Evolutionary conservation across 2,888 invertebrate genomes (phyloP).

Genomic region (Pilophorus perplexus): DNA sequence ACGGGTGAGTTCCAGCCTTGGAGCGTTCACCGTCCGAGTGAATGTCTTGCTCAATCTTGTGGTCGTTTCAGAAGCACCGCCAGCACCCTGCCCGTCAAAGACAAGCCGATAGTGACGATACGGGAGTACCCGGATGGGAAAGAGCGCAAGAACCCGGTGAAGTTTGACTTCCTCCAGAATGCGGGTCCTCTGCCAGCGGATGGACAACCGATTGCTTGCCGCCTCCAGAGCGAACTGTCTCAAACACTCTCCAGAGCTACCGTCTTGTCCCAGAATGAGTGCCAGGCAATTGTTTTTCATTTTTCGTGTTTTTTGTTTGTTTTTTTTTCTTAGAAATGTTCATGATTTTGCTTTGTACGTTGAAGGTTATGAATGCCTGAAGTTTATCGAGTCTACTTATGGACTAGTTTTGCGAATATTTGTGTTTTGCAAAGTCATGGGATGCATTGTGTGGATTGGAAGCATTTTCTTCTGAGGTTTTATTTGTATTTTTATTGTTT

Average conservation of each 20-base stretch:
- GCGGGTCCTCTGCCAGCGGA: slow-evolving; percentile 24
- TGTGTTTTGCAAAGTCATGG: no score
- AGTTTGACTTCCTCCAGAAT: slow-evolving; percentile 64
- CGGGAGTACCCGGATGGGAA: slow-evolving; percentile 49
- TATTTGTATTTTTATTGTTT: no score
- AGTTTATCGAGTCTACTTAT: no score
- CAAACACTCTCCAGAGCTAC: slow-evolving; percentile 70
- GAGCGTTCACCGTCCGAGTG: background rate
- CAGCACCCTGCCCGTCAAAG: slow-evolving; percentile 36
- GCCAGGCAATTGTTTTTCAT: no score
- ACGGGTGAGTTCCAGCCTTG: slow-evolving; percentile 39
- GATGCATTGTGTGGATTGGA: no score
- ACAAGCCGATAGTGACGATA: slow-evolving; percentile 50
- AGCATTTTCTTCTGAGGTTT: no score
- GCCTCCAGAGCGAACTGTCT: slow-evolving; percentile 70
- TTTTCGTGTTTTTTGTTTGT: no score
- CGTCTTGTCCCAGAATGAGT: slow-evolving; percentile 58
- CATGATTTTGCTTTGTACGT: no score
- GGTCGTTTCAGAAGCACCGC: slow-evolving; percentile 17
- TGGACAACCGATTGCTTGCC: slow-evolving; percentile 60
- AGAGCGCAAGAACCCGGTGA: slow-evolving; percentile 63
- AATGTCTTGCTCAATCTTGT: background rate
- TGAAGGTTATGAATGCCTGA: no score
- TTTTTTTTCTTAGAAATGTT: no score
- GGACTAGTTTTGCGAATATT: no score